Evolutionary conservation across 2,113 vertebrate species (phyloP).

Genomic region (Agapornis roseicollis): DNA sequence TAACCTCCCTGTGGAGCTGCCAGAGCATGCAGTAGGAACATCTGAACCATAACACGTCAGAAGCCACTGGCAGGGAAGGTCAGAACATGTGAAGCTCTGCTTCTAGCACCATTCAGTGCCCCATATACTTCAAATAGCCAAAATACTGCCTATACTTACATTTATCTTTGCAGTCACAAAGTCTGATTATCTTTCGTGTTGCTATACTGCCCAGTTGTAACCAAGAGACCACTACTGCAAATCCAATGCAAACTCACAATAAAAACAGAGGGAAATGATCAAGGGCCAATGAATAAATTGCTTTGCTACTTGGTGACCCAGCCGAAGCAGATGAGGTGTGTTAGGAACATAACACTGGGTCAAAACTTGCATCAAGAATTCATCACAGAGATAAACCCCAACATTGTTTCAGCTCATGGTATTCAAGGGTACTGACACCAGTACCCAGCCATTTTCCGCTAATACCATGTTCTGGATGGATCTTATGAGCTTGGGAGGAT

Average conservation of each 20-base stretch:
- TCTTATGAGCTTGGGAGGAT: background rate
- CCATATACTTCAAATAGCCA: background rate
- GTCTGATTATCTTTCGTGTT: background rate
- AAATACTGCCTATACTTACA: background rate
- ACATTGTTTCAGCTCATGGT: background rate
- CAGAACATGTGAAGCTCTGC: rapidly evolving
- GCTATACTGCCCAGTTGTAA: background rate
- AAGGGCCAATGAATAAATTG: background rate
- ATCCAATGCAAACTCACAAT: background rate
- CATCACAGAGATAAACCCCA: background rate
- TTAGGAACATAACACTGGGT: background rate
- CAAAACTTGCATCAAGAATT: background rate
- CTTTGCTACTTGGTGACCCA: background rate
- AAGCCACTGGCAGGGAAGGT: background rate
- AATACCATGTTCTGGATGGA: background rate
- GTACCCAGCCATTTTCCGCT: background rate
- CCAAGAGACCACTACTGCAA: rapidly evolving
- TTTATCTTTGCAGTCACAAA: background rate
- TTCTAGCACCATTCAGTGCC: background rate
- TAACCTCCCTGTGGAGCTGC: background rate
- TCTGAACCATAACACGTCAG: no score
- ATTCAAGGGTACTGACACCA: background rate
- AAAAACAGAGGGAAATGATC: background rate
- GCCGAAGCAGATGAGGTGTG: background rate
- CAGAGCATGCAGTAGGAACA: rapidly evolving